Conservation (phyloP, 2,797 vertebrate species). For the Cephalopachus bancanus region DNA sequence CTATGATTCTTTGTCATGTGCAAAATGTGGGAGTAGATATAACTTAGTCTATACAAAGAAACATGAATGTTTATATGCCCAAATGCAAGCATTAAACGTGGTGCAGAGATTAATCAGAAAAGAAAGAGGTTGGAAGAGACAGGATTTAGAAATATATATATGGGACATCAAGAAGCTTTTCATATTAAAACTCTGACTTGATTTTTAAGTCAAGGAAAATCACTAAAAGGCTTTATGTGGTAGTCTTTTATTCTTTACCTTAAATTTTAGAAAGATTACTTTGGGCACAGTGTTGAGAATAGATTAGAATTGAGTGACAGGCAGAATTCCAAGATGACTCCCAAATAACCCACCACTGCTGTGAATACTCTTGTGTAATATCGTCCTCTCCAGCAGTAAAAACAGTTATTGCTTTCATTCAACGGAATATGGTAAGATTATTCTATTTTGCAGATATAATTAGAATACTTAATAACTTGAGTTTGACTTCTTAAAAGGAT, state of each 20-base stretch:
- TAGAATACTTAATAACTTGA: neutral
- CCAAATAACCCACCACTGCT: neutral
- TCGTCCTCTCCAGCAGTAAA: neutral
- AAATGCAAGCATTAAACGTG: neutral
- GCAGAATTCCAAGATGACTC: neutral
- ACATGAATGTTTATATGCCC: neutral
- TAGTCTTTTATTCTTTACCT: neutral
- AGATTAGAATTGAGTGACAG: neutral
- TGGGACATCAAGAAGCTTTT: neutral
- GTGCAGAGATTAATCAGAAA: neutral
- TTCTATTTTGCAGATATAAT: neutral
- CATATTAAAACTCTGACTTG: neutral
- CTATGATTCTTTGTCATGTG: neutral
- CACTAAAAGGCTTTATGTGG: neutral
- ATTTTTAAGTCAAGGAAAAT: neutral
- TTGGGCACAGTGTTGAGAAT: neutral
- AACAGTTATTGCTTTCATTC: neutral
- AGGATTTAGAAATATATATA: neutral
- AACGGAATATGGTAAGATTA: neutral
- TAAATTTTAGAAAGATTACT: neutral
- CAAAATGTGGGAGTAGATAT: neutral
- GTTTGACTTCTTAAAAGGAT: neutral
- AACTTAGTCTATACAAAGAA: neutral
- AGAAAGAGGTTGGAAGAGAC: neutral
- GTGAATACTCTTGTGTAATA: neutral